Evolutionary conservation across 2,888 invertebrate species (phyloP), one percentile per base, ranked within the genome.

Genomic region (Torymus texanus): DNA sequence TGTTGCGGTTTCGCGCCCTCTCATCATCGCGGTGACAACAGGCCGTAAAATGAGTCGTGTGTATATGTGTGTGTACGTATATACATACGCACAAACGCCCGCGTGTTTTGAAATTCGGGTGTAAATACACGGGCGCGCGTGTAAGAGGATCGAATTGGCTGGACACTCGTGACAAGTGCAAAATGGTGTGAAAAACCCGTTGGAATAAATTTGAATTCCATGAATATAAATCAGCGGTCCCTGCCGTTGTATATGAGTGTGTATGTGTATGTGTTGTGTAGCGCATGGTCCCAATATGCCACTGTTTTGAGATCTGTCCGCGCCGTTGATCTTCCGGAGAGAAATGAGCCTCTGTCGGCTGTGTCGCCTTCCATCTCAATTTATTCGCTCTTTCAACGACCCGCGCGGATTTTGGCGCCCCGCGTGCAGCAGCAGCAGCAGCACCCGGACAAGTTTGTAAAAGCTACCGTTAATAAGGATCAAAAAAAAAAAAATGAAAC

Each of bases 141-240:
- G 14, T 29, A 21, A 21, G 41, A 51, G 63, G 67, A 41, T 65
- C 68, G 70, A 65, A n/a, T 65, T 41, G 41, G 41, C 65, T 56
- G 41, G 74, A 62, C 61, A 58, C 41, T 70, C 70, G 65, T 75
- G 74, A 79, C 75, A 79, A 79, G 70, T 79, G 79, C 79, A 79
- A 74, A 75, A 71, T 65, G 75, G 65, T 41, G 75, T 71, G 75
- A 75, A 75, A 67, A 79, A 79, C 41, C 75, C 75, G 79, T 70
- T 79, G 70, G 75, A 79, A 79, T 79, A 70, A 75, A 79, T 79
- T 75, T 79, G 65, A 79, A 79, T 79, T n/a, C 21, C 75, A 75
- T 75, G 70, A 75, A 79, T 79, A 68, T 75, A 59, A 71, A 75
- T 78, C 58, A 41, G 50, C 29, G 51, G 5, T 8, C 10, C 41